Base-by-base conservation (phyloP, 2,797 vertebrate genomes). In the Amblyopsis hoosieri region DNA sequence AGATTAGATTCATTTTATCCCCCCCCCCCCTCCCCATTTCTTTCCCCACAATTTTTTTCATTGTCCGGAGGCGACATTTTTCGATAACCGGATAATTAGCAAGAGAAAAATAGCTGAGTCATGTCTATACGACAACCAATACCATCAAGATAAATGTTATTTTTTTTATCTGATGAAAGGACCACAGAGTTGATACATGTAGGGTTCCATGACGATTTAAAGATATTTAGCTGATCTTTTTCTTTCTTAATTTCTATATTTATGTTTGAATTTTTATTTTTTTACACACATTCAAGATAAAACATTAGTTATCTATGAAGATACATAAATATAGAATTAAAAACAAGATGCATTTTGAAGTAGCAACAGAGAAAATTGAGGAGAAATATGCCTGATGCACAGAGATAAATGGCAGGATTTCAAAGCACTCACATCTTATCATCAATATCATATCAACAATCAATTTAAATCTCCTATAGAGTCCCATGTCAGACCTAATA, bases 11-110 rank as follows among this genome's bases (percentile, higher is more conserved):
- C 78, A 79, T 54, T 13, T 72, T 58, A 67, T 66, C 69, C 17
- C 56, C 59, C 74, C 74, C 59, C 74, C 74, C 7, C 33, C 33
- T 3, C 5, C 6, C 6, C 33, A 37, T 37, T 37, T 37, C 33
- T 37, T 37, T 37, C 33, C 33, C 33, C 33, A 9, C 1, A 7
- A 37, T 37, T 9, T 37, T 9, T 37, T 37, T 66, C 57, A 58
- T 71, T 37, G 56, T 53, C 48, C 60, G 73, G 80, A 69, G 74
- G 54, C 37, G 66, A 74, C 45, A 60, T 67, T 75, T 73, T 75
- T 78, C 83, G 76, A 80, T 86, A 81, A 85, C 80, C 54, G 48
- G 47, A 71, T 67, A 84, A 78, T 87, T 83, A 85, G 81, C 74
- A 64, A 55, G 64, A 71, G 67, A 76, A 59, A 83, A 81, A 63